Conservation (phyloP, 2,888 invertebrate species). For the Drosophila quinaria region DNA sequence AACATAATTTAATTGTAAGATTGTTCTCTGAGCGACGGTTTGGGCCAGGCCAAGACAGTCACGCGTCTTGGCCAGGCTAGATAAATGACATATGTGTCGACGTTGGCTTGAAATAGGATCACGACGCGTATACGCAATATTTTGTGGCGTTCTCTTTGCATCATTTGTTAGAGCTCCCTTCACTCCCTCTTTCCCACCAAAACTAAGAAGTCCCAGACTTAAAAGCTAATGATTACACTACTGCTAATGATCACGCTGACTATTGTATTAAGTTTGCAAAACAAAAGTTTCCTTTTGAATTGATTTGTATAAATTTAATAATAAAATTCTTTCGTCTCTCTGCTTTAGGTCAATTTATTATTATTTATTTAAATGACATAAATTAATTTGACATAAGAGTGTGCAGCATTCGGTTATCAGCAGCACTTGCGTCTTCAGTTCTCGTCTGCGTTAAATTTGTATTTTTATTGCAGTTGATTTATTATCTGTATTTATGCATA, state of each 20-base stretch:
- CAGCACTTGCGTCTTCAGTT: neutral
- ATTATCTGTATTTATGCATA: conserved; percentile 69
- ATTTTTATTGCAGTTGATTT: conserved; percentile 68
- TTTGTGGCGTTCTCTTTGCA: conserved; percentile 44
- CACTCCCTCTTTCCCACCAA: neutral
- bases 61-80: conserved; percentile 32
- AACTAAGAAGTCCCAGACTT: conserved; percentile 18
- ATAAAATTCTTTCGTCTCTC: neutral
- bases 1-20: conserved; percentile 66
- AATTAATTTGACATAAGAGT: neutral
- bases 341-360: neutral
- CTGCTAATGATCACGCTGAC: neutral
- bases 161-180: conserved; percentile 62
- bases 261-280: neutral
- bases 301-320: neutral
- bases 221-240: conserved; percentile 30
- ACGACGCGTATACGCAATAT: conserved; percentile 50
- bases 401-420: conserved; percentile 3
- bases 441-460: conserved; percentile 46
- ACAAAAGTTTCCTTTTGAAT: neutral
- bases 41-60: conserved; percentile 1
- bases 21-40: conserved; percentile 14
- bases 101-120: conserved; percentile 13
- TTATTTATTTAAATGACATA: neutral
- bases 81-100: conserved; percentile 68